phyloP scores from a whole-genome alignment of 2,888 invertebrate genomes.

The Euplagia quadripunctaria region DNA sequence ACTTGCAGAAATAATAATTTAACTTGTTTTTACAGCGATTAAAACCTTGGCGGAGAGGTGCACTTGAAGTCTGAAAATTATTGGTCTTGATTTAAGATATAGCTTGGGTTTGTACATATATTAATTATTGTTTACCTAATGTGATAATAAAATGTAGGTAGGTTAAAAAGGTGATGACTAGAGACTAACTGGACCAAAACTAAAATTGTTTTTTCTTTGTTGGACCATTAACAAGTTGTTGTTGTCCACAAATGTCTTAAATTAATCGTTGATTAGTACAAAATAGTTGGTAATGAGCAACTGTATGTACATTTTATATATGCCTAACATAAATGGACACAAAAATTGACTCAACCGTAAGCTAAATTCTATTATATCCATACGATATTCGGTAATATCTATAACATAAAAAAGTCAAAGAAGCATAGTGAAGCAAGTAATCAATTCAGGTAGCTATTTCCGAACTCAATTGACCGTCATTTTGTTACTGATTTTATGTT shows the following conservation, averaged over 20 bases:
- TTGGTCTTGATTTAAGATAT: not conserved
- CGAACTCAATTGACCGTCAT: not conserved
- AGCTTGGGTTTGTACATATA: not conserved
- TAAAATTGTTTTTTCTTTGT: too few species aligned
- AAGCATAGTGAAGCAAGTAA: not conserved
- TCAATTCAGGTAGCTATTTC: slow-evolving; percentile 4
- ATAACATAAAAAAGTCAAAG: not conserved
- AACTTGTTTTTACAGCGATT: not conserved
- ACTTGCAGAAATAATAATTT: not conserved
- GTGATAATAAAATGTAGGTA: too few species aligned
- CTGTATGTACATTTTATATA: too few species aligned
- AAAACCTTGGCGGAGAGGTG: not conserved
- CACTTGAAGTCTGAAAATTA: not conserved
- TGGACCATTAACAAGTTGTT: too few species aligned
- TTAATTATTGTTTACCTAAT: too few species aligned
- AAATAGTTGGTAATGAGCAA: too few species aligned
- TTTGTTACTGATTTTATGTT: slow-evolving; percentile 7
- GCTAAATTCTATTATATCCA: too few species aligned
- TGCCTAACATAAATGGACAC: not conserved
- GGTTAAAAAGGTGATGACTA: too few species aligned
- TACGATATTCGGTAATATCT: too few species aligned
- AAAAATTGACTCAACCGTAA: not conserved
- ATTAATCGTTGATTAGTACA: too few species aligned
- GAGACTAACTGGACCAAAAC: too few species aligned
- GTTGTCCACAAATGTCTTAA: too few species aligned